phyloP scores from a whole-genome alignment of 2,797 vertebrate species.

The Notamacropus eugenii region DNA sequence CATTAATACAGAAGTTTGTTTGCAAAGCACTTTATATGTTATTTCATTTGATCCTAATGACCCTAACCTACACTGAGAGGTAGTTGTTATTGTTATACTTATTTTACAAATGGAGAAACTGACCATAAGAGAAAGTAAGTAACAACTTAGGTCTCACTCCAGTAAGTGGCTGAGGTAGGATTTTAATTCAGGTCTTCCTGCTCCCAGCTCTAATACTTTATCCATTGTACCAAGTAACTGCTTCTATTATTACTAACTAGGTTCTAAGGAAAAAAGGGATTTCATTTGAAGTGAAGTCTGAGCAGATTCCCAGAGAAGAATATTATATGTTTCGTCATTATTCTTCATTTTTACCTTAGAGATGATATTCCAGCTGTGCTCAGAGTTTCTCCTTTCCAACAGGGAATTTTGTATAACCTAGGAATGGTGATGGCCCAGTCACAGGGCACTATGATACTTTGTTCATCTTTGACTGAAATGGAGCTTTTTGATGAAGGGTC shows the following conservation, averaged over 20 bases:
- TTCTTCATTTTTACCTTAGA: background rate
- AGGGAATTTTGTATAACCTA: slow-evolving; percentile 13
- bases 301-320: background rate
- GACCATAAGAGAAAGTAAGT: background rate
- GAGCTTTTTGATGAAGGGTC: background rate
- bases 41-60: background rate
- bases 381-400: background rate
- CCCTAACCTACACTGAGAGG: background rate
- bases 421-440: background rate
- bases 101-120: background rate
- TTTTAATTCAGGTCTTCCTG: background rate
- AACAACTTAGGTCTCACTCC: background rate
- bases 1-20: background rate
- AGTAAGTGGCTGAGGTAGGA: background rate
- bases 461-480: slow-evolving; percentile 1
- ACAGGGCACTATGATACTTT: background rate
- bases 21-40: background rate
- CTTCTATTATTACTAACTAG: background rate
- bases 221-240: background rate
- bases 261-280: background rate
- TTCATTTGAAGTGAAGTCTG: background rate
- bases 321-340: background rate
- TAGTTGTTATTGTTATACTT: background rate
- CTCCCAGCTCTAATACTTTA: background rate
- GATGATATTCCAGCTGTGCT: background rate